These are phyloP conservation scores for Semnopithecus entellus DNA, from an alignment of 2,113 vertebrate genomes.

Conservation along the genomic window DNA sequence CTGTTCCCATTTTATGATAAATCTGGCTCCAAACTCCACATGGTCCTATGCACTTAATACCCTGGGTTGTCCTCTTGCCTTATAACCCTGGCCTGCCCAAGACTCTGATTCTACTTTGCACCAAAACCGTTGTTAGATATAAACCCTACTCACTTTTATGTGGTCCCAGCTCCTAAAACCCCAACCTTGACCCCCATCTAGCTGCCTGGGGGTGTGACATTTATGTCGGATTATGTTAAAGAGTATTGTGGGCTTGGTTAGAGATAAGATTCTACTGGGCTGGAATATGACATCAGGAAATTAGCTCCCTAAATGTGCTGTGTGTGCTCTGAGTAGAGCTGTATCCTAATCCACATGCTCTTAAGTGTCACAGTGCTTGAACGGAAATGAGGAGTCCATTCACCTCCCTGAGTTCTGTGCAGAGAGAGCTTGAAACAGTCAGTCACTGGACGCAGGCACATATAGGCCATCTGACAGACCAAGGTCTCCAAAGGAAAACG, in stretches of 20 bases:
- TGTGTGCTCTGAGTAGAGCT: not conserved
- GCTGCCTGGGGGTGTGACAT: not conserved
- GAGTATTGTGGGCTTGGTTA: not conserved
- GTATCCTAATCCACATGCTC: not conserved
- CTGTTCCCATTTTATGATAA: not conserved
- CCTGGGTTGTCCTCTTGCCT: not conserved
- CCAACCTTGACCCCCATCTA: not conserved
- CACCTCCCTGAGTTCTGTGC: not conserved
- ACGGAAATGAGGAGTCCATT: not conserved
- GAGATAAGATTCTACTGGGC: not conserved
- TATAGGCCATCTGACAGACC: not conserved
- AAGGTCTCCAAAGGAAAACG: not conserved
- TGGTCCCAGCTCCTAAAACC: not conserved
- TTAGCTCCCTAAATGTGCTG: not conserved
- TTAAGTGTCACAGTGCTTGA: not conserved
- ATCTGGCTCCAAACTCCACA: not conserved
- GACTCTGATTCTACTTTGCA: not conserved
- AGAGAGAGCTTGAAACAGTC: not conserved
- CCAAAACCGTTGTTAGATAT: not conserved
- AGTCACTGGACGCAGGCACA: not conserved
- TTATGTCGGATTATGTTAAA: not conserved
- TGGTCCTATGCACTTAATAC: not conserved
- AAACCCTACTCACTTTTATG: not conserved
- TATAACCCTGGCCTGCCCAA: not conserved
- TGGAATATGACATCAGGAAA: not conserved